A percentile compares a stretch with the other conserved stretches of the same genome.
Evolutionary conservation across 1,140 invertebrate genomes (phyloP).

Genomic region (Polyergus mexicanus): DNA sequence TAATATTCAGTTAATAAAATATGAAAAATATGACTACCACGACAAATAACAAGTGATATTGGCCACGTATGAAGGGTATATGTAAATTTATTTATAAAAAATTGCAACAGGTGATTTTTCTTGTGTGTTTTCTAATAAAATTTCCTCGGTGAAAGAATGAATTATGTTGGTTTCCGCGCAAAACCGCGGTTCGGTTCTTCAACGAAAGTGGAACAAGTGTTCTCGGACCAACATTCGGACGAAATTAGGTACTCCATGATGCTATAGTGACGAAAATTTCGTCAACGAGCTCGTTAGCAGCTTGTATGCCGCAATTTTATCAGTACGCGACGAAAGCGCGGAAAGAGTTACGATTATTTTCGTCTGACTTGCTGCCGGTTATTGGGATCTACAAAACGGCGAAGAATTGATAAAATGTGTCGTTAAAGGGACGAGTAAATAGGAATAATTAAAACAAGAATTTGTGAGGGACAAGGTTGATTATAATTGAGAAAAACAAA

Average conservation of each 20-base stretch:
- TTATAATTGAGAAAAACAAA: not conserved
- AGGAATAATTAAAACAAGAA: slow-evolving; percentile 55
- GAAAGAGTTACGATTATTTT: slow-evolving; percentile 44
- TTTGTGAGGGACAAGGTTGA: slow-evolving; percentile 16
- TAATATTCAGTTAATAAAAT: not conserved
- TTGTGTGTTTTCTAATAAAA: not conserved
- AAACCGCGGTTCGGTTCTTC: not conserved
- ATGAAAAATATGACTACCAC: not conserved
- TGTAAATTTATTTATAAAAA: slow-evolving; percentile 27
- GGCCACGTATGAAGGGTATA: not conserved
- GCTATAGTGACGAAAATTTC: slow-evolving; percentile 40
- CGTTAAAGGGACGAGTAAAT: slow-evolving; percentile 30
- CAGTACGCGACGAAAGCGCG: slow-evolving; percentile 29
- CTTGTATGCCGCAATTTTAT: slow-evolving; percentile 17
- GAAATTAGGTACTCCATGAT: slow-evolving; percentile 20
- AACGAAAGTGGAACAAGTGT: slow-evolving; percentile 24
- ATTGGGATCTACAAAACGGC: slow-evolving; percentile 42
- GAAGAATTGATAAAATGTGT: slow-evolving; percentile 59
- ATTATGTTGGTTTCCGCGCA: slow-evolving; percentile 14
- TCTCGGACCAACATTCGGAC: not conserved
- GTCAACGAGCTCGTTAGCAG: slow-evolving; percentile 45
- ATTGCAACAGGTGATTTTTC: slow-evolving; percentile 5
- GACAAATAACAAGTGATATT: not conserved
- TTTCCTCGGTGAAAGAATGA: not conserved
- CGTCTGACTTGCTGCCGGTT: slow-evolving; percentile 23